A percentile compares a stretch with the other conserved stretches of the same genome.
Evolutionary conservation across 2,113 vertebrate genomes (phyloP).

Genomic region (Salvelinus namaycush): DNA sequence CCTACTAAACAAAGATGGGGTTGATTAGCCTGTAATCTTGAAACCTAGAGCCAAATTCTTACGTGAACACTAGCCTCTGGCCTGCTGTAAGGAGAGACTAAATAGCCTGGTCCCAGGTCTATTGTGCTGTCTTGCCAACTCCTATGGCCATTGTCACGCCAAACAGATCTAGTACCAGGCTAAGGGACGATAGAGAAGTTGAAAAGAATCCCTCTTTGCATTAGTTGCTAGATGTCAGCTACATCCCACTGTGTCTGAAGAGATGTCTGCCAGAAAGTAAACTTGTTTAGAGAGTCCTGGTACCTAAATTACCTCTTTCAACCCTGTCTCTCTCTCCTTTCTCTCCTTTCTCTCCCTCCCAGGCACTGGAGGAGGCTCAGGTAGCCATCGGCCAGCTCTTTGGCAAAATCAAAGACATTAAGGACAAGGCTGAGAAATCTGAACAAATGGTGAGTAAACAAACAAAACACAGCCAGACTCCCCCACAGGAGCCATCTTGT

Average conservation of each 20-base stretch:
- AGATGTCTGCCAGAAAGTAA: no score
- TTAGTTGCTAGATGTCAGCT: background rate
- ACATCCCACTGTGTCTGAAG: background rate
- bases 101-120: no score
- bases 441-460: conserved; percentile 92
- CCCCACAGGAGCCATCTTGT: background rate
- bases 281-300: no score
- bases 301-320: background rate
- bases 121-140: background rate
- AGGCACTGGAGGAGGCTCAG: conserved; percentile 97
- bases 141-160: background rate
- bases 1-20: background rate
- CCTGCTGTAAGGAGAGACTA: no score
- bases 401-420: conserved; percentile 99
- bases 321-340: background rate
- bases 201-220: background rate
- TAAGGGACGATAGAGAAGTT: no score
- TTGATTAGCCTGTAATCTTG: background rate
- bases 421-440: conserved; percentile 98
- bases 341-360: conserved; percentile 27
- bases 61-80: background rate
- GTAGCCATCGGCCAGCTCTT: conserved; percentile 97
- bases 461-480: background rate
- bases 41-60: background rate
- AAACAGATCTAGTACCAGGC: no score